These are phyloP conservation scores for Ramphastos sulfuratus DNA, from an alignment of 2,113 vertebrate species.

Conservation along the genomic window DNA sequence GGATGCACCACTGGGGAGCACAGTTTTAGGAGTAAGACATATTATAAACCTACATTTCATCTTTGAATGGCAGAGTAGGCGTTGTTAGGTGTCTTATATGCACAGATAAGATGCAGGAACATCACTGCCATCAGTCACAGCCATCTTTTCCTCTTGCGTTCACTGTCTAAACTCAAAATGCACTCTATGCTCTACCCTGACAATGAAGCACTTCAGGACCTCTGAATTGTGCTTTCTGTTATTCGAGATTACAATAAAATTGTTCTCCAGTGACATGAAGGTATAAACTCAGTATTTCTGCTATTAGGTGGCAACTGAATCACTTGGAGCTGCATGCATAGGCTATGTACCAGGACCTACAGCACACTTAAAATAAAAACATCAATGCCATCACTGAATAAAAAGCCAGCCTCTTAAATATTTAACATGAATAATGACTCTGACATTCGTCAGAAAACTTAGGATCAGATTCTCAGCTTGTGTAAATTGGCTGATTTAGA, in stretches of 20 bases:
- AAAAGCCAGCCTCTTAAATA: neutral
- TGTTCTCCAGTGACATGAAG: neutral
- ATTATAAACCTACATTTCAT: neutral
- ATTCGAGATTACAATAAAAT: neutral
- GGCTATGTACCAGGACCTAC: neutral
- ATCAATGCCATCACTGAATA: neutral
- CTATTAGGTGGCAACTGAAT: neutral
- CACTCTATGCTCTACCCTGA: neutral
- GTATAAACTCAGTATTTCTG: neutral
- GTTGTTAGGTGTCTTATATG: neutral
- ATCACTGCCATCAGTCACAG: fast-evolving
- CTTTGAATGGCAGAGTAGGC: neutral
- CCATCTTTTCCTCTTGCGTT: neutral
- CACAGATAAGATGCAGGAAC: neutral
- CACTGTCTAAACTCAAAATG: neutral
- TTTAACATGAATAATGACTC: neutral
- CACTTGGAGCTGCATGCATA: neutral
- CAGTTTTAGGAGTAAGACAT: neutral
- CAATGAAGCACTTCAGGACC: neutral
- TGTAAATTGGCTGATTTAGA: neutral
- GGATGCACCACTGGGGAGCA: neutral
- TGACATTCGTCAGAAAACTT: neutral
- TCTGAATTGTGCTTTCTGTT: neutral
- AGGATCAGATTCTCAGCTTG: neutral
- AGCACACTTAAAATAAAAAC: neutral